Conservation (phyloP, 2,113 vertebrate species). For the Paracanthobrama guichenoti region DNA sequence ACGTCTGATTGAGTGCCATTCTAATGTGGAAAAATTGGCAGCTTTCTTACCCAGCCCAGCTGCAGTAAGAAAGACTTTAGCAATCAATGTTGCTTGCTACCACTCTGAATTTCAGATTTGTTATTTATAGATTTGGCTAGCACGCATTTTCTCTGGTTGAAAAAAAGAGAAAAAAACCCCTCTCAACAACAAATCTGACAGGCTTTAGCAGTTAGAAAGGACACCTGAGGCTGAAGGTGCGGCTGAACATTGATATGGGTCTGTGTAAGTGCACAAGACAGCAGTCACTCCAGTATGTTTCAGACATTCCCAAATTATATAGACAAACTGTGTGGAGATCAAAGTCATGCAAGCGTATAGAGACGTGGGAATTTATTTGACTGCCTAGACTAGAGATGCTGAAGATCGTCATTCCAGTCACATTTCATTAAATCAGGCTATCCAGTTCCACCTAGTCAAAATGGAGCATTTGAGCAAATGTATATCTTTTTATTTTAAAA, state of each 20-base stretch:
- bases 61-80: slow-evolving; percentile 38
- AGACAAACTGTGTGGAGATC: slow-evolving; percentile 7
- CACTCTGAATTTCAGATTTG: slow-evolving; percentile 45
- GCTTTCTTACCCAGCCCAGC: slow-evolving; percentile 20
- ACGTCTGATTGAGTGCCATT: slow-evolving; percentile 40
- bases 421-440: background rate
- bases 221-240: slow-evolving; percentile 14
- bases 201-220: slow-evolving; percentile 19
- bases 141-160: slow-evolving; percentile 27
- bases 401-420: background rate
- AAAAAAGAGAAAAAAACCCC: background rate
- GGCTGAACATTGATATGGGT: slow-evolving; percentile 1
- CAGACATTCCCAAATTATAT: background rate
- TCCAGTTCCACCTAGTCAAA: no score
- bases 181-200: slow-evolving; percentile 51
- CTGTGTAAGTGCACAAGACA: slow-evolving; percentile 19
- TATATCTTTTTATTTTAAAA: background rate
- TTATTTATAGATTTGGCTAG: slow-evolving; percentile 51
- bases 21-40: slow-evolving; percentile 34
- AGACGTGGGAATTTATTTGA: background rate
- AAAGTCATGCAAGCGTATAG: background rate
- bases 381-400: background rate
- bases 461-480: background rate
- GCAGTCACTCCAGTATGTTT: background rate
- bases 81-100: slow-evolving; percentile 40